Base-by-base conservation (phyloP, 2,113 vertebrate genomes). In the Merops nubicus region DNA sequence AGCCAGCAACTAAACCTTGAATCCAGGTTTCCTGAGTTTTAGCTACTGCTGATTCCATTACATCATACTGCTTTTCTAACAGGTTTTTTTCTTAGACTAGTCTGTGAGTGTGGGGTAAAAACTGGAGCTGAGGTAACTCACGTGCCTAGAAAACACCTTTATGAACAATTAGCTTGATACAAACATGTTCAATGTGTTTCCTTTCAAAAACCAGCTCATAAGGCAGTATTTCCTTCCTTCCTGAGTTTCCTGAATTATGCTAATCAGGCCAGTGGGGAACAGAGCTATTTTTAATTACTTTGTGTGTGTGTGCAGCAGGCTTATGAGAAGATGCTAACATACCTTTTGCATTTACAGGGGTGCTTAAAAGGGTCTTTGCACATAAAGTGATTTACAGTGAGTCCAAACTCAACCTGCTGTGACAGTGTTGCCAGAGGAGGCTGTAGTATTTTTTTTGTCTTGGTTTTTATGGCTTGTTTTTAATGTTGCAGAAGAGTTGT, bases 141-240 rank as follows among this genome's bases (percentile, higher is more conserved):
- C 31, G 0, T 86, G 89, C 45, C 93, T 80, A 86, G 88, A 95
- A 89, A 89, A 89, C 65, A 87, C 63, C 53, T 94, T 90, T 43
- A 17, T 59, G 54, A 84, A 72, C 82, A 83, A 77, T 80, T 31
- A 67, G 47, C 42, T 80, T 2, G 4, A 50, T 53, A 51, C 29
- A 76, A 92, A 93, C 56, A 40, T 70, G 88, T 77, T 84, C 88
- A 94, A 80, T 94, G 92, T 96, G 95, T 91, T 96, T 97, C 95
- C 96, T 93, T 77, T 95, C 56, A 74, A 90, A 90, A 94, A 81
- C 48, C 54, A 86, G 47, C 38, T 72, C 92, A 70, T 81, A 59
- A 73, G 63, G 38, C 85, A 80, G 13, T 28, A 15, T 54, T 96
- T 94, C 91, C 81, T 93, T 94, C 78, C 91, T 94, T 77, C 70